Base-by-base conservation (phyloP, 1,140 invertebrate genomes). In the Diachasma alloeum region DNA sequence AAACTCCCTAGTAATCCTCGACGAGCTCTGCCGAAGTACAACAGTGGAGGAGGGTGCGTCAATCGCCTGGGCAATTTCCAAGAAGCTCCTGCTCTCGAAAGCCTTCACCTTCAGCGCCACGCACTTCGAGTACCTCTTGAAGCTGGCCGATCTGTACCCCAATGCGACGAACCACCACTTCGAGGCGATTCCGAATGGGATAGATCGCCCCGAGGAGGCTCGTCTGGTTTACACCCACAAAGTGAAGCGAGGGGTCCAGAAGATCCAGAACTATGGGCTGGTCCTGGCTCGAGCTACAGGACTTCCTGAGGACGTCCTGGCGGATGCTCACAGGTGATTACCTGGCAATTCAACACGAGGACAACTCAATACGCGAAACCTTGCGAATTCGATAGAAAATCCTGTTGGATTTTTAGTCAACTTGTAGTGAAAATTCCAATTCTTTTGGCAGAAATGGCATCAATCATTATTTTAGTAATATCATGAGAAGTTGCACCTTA, bases 1-100 rank as follows among this genome's bases (percentile, higher is more conserved):
- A n/a, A 91, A 89, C 3, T 96, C 96, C 44, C 86, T 98, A 56
- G 91, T 98, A 11, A 93, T 98, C 63, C 92, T 98, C 75, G 97
- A 98, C 88, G 97, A 98, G 90, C 88, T 97, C 10, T 96, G 96
- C 79, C 91, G 91, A 76, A 93, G 93, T 2, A 98, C 96, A 0
- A 92, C 92, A 74, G 87, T 92, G n/a, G 94, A 96, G 83, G 96
- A 97, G 91, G 97, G 96, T 2, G 92, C 94, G 0, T 92, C 93
- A 75, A 91, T 97, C 67, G 95, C 95, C 59, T 96, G 94, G 93
- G 92, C 95, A 0, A 92, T 97, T 73, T 94, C 93, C 84, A 95
- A 97, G 89, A 89, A 93, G 78, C 90, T 98, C 3, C 81, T 95
- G 1, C 85, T 89, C 44, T 92, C 91, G 4, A 90, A 92, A 77